Conservation (phyloP, 1,140 invertebrate species). For the Drosophila lini region DNA sequence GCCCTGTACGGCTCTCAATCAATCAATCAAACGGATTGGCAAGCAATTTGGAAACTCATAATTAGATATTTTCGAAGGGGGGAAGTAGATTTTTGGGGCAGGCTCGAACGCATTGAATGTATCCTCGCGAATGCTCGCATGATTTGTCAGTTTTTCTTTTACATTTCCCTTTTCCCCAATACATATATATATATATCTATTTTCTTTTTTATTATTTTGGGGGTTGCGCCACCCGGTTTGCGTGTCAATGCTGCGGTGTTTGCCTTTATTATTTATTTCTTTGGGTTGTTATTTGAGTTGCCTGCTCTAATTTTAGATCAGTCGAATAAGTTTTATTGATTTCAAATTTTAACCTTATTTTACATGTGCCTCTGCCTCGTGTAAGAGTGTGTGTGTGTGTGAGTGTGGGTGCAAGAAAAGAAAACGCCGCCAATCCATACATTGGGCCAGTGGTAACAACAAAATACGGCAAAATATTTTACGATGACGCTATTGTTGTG, state of each 20-base stretch:
- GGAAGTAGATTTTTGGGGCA: constrained; percentile 3
- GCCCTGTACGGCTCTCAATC: constrained; percentile 31
- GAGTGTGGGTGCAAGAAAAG: constrained; percentile 25
- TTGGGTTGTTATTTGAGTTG: constrained; percentile 48
- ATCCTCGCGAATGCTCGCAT: constrained; percentile 44
- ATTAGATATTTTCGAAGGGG: constrained; percentile 12
- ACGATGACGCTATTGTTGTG: constrained; percentile 79
- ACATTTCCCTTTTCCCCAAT: neutral
- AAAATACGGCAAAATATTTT: constrained; percentile 76
- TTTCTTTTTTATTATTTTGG: neutral
- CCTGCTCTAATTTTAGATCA: constrained; percentile 75
- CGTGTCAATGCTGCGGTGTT: constrained; percentile 51
- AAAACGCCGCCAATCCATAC: constrained; percentile 54
- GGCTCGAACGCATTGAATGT: constrained; percentile 23
- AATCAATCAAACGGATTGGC: constrained; percentile 45
- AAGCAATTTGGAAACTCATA: constrained; percentile 51
- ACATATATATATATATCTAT: neutral
- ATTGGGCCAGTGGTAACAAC: constrained; percentile 61
- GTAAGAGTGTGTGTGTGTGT: neutral
- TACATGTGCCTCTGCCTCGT: constrained; percentile 41
- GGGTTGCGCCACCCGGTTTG: constrained; percentile 26
- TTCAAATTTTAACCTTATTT: constrained; percentile 83
- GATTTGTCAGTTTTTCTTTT: constrained; percentile 60
- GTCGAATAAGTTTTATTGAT: constrained; percentile 81
- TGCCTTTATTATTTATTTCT: constrained; percentile 57